Evolutionary conservation across 2,888 invertebrate species (phyloP).

Genomic region (Galerucella calmariensis): DNA sequence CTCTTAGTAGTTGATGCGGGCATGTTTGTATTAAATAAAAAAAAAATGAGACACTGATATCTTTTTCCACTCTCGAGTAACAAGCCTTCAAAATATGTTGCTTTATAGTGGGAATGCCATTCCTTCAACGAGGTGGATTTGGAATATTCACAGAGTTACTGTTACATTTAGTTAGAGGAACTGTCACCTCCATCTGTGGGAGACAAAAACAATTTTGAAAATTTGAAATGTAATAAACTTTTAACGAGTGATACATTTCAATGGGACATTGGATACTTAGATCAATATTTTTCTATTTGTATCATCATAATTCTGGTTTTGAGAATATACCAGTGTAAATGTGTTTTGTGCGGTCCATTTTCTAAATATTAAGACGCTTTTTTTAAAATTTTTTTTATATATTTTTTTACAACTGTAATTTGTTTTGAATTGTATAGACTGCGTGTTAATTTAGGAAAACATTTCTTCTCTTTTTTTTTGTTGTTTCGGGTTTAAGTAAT

Average conservation of each 20-base stretch:
- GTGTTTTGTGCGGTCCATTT: conserved; percentile 49
- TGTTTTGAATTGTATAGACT: conserved; percentile 48
- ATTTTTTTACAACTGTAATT: conserved; percentile 45
- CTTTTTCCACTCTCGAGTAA: no score
- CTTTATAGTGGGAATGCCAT: no score
- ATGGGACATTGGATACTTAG: conserved; percentile 46
- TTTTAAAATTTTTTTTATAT: conserved; percentile 45
- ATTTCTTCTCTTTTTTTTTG: conserved; percentile 14
- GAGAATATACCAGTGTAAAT: conserved; percentile 50
- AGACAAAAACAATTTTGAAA: background rate
- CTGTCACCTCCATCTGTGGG: no score
- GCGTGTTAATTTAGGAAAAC: conserved; percentile 45
- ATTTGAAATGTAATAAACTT: conserved; percentile 1
- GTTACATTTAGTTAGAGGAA: no score
- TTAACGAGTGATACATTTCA: background rate
- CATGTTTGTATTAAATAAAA: no score
- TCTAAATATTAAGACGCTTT: conserved; percentile 25
- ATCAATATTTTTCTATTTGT: conserved; percentile 62
- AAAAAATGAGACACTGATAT: no score
- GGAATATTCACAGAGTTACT: no score
- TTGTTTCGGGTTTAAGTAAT: conserved; percentile 20
- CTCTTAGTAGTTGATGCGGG: no score
- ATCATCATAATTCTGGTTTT: conserved; percentile 50
- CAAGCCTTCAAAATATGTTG: no score
- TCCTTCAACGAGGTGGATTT: no score